phyloP scores from a whole-genome alignment of 2,888 invertebrate species.

The Mantis religiosa region DNA sequence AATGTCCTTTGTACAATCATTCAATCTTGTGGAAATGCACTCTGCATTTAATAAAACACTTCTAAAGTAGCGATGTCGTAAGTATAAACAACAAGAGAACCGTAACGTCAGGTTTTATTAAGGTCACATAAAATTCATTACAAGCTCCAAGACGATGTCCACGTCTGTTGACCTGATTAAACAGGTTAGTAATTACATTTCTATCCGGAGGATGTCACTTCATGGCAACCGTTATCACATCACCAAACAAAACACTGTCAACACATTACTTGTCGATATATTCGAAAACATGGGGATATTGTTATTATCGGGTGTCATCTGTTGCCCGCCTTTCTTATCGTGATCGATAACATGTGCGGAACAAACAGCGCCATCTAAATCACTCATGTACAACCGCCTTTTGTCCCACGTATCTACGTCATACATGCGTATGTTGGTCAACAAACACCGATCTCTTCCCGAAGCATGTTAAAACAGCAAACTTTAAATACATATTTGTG shows the following conservation, averaged over 20 bases:
- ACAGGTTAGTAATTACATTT: neutral
- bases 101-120: neutral
- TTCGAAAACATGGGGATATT: neutral
- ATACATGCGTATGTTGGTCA: neutral
- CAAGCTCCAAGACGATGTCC: neutral
- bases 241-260: neutral
- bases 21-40: too few relatives aligned
- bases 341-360: neutral
- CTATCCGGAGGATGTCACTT: neutral
- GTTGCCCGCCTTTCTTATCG: neutral
- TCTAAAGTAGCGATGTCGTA: too few relatives aligned
- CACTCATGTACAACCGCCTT: neutral
- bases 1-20: too few relatives aligned
- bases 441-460: too few relatives aligned
- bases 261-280: neutral
- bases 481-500: too few relatives aligned
- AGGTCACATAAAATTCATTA: neutral
- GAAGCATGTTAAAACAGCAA: too few relatives aligned
- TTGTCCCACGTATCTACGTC: neutral
- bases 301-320: neutral
- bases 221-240: neutral
- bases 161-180: neutral
- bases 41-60: too few relatives aligned
- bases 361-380: neutral
- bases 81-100: too few relatives aligned